Evolutionary conservation across 1,140 invertebrate genomes (phyloP).

Genomic region (Araneus ventricosus): DNA sequence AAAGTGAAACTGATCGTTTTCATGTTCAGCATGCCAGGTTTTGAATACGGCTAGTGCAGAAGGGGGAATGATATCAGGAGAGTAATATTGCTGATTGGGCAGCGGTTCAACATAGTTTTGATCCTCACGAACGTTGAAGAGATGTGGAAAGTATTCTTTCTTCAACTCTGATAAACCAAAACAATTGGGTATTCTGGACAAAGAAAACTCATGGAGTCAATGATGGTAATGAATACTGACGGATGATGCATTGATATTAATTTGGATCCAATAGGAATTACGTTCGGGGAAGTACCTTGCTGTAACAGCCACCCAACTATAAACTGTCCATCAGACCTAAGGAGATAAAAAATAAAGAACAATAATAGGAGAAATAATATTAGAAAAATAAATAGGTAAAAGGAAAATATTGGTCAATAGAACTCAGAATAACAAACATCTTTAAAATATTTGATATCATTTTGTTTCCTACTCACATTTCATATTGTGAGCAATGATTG

Average conservation of each 20-base stretch:
- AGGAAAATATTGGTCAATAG: no score
- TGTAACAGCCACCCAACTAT: not conserved
- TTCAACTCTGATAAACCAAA: constrained; percentile 65
- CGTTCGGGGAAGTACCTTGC: not conserved
- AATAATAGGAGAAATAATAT: not conserved
- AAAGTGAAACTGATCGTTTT: not conserved
- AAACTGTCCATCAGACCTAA: not conserved
- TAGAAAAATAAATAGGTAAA: not conserved
- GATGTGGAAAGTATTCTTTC: constrained; percentile 75
- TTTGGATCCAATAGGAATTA: constrained; percentile 37
- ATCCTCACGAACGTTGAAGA: constrained; percentile 64
- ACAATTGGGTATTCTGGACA: constrained; percentile 21
- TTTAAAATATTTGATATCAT: no score
- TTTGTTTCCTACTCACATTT: not conserved
- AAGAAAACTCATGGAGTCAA: constrained; percentile 58
- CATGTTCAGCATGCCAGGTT: not conserved
- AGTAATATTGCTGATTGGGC: not conserved
- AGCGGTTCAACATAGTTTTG: constrained; percentile 27
- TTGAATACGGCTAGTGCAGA: not conserved
- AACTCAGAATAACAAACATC: not conserved
- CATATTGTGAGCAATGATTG: not conserved
- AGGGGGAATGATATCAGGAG: not conserved
- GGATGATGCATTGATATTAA: constrained; percentile 10
- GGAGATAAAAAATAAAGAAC: constrained; percentile 1
- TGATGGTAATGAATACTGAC: not conserved